These are phyloP conservation scores for Magallana angulata DNA, from an alignment of 1,140 invertebrate species.

Conservation along the genomic window DNA sequence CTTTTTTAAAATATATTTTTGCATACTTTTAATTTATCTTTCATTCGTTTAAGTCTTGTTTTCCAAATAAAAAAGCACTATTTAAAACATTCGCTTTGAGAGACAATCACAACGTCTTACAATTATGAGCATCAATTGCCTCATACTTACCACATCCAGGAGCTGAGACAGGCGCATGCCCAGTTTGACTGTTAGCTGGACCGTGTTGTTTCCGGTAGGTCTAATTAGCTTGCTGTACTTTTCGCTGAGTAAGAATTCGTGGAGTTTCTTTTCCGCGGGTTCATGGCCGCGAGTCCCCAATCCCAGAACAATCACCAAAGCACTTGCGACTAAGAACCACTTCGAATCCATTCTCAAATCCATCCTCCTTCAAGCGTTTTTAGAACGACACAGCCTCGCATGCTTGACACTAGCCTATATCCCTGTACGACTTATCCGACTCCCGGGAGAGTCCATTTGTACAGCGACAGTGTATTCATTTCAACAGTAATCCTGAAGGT, in stretches of 20 bases:
- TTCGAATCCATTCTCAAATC: slow-evolving; percentile 21
- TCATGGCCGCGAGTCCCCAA: slow-evolving; percentile 36
- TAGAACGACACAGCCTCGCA: background rate
- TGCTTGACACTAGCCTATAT: background rate
- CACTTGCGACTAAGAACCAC: background rate
- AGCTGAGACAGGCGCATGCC: slow-evolving; percentile 95
- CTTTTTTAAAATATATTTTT: no score
- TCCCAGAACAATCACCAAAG: background rate
- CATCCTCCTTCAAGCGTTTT: background rate
- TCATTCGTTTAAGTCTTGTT: no score
- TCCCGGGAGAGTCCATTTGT: background rate
- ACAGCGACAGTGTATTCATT: background rate
- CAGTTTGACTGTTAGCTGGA: slow-evolving; percentile 93
- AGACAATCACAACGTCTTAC: no score
- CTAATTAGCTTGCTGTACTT: slow-evolving; percentile 96
- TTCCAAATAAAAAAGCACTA: no score
- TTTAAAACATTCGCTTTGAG: no score
- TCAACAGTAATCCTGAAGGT: background rate
- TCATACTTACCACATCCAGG: slow-evolving; percentile 94
- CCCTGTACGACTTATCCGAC: background rate
- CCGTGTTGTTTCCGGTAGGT: slow-evolving; percentile 92
- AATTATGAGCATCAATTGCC: background rate
- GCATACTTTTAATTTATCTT: no score
- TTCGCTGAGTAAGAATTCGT: slow-evolving; percentile 88
- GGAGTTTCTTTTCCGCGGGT: slow-evolving; percentile 72